phyloP scores from a whole-genome alignment of 1,140 invertebrate genomes.

The Neodiprion virginianus region DNA sequence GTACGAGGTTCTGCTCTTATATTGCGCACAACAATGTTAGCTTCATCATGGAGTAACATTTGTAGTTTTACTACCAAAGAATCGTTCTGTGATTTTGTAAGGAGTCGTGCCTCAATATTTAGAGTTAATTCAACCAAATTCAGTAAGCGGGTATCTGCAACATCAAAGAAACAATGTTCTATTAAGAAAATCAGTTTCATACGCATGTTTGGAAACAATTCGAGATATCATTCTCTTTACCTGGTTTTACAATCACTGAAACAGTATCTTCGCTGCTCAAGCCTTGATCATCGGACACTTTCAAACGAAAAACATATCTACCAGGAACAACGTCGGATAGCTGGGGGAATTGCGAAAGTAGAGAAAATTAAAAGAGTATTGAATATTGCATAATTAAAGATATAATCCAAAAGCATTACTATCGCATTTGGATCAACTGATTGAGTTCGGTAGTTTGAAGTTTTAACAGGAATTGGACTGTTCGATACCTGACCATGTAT shows the following conservation, averaged over 20 bases:
- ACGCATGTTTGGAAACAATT: background rate
- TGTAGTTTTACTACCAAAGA: slow-evolving; percentile 79
- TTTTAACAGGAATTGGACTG: too few relatives aligned
- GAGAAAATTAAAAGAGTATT: slow-evolving; percentile 19
- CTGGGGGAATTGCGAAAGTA: slow-evolving; percentile 57
- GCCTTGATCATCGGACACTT: slow-evolving; percentile 89
- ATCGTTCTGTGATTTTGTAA: slow-evolving; percentile 78
- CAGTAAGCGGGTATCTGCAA: slow-evolving; percentile 72
- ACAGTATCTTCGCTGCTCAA: slow-evolving; percentile 80
- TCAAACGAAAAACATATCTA: slow-evolving; percentile 86
- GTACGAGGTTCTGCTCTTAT: slow-evolving; percentile 66
- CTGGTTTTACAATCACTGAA: slow-evolving; percentile 83
- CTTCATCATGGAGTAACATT: slow-evolving; percentile 74
- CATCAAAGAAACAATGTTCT: slow-evolving; percentile 25
- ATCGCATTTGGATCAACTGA: background rate
- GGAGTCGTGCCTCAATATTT: slow-evolving; percentile 73
- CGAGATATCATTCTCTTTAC: slow-evolving; percentile 46
- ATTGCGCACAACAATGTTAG: slow-evolving; percentile 69
- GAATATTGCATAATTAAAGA: slow-evolving; percentile 3
- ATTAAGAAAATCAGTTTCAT: slow-evolving; percentile 11
- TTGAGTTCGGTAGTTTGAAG: background rate
- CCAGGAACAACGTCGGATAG: slow-evolving; percentile 85
- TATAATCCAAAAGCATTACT: background rate
- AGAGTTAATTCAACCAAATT: slow-evolving; percentile 84
- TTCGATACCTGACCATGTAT: background rate